Conservation (phyloP, 2,797 vertebrate species). For the Hippopotamyrus pictus region DNA sequence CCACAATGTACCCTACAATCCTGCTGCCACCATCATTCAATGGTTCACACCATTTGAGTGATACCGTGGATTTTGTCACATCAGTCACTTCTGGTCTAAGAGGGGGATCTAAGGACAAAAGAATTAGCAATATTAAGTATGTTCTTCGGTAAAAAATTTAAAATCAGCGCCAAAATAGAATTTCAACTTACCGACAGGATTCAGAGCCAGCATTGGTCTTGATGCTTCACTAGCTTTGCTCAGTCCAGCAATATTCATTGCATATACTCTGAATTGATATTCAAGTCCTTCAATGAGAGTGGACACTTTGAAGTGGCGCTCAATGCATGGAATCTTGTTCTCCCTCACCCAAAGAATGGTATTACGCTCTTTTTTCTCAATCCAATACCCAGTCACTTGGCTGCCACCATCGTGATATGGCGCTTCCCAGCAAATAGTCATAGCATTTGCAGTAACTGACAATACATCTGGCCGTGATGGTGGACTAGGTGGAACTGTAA, state of each 20-base stretch:
- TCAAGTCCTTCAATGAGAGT: conserved; percentile 90
- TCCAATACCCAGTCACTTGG: conserved; percentile 90
- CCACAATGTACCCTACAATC: conserved; percentile 86
- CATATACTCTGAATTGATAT: conserved; percentile 95
- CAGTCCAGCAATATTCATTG: conserved; percentile 90
- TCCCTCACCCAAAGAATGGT: conserved; percentile 98
- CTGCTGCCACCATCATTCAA: conserved; percentile 90
- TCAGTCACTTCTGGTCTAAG: conserved; percentile 90
- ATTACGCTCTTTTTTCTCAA: conserved; percentile 98
- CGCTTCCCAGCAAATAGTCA: conserved; percentile 91
- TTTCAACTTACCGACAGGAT: conserved; percentile 84
- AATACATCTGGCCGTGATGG: conserved; percentile 89
- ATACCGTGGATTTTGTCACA: conserved; percentile 82
- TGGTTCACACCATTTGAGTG: conserved; percentile 83
- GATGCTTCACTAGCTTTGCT: conserved; percentile 98
- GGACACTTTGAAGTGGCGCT: conserved; percentile 85
- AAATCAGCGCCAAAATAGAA: not conserved
- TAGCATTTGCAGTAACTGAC: conserved; percentile 75
- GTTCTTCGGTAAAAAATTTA: not conserved
- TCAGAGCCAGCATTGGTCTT: conserved; percentile 84
- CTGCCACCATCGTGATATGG: conserved; percentile 96
- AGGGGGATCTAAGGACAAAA: conserved; percentile 73
- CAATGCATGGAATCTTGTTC: conserved; percentile 90
- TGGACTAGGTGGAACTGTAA: conserved; percentile 86
- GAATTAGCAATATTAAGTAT: conserved; percentile 18